Base-by-base conservation (phyloP, 2,113 vertebrate species). In the Pampusana beccarii region DNA sequence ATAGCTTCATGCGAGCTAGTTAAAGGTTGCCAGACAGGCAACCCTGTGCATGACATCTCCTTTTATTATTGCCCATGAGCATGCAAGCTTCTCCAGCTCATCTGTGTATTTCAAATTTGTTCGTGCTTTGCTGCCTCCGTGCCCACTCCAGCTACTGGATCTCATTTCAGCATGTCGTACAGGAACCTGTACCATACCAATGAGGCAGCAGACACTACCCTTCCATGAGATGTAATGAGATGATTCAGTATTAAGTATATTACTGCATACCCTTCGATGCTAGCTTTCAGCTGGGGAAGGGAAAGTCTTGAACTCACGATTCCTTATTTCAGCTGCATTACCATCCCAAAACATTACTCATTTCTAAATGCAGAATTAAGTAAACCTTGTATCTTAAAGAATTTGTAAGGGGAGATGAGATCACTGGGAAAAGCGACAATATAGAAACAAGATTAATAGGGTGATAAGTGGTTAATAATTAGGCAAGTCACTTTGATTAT, bases 81-180 rank as follows among this genome's bases (percentile, higher is more conserved):
- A 1, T 5, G 2, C 48, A 75, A 57, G 38, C 18, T 77, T 82
- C 66, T 58, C 11, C 42, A 56, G 33, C 24, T 78, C 44, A 50
- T 44, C 72, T 38, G 8, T n/a, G 2, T 40, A 51, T 83, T 74
- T 79, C 34, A 25, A 26, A 70, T 67, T n/a, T 56, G 3, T 34
- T 77, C 14, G 36, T 80, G 28, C 24, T 57, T 51, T 0, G 0
- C 62, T 87, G 70, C 10, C 51, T 28, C 50, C 53, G 26, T 10
- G 51, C 38, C n/a, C 34, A 58, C 1, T 13, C 5, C 34, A 79
- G 28, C 13, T 70, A 18, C 46, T 71, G 26, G 34, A 5, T 57
- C 28, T 24, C 13, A 38, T 44, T 48, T 91, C 34, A 50, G 50
- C 0, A 0, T 44, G 9, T 36, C 50, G 6, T 34, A 21, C 21